phyloP scores from a whole-genome alignment of 2,888 invertebrate species.

The Apamea sordens region DNA sequence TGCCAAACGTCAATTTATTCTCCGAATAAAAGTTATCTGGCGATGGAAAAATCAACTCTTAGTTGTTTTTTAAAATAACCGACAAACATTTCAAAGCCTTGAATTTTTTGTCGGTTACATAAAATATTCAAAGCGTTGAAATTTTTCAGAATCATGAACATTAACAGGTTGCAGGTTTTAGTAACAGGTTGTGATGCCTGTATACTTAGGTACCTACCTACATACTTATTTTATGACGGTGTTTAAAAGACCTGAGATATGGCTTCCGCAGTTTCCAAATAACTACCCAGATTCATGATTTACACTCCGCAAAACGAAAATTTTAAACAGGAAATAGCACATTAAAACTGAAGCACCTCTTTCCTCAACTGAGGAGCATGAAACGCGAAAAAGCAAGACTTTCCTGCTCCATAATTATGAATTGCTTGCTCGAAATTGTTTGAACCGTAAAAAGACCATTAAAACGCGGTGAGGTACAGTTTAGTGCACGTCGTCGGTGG shows the following conservation, averaged over 20 bases:
- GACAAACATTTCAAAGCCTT: too few species aligned
- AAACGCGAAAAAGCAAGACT: conserved; percentile 47
- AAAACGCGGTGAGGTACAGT: conserved; percentile 38
- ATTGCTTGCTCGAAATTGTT: conserved; percentile 59
- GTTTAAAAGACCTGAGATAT: background rate
- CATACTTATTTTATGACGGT: too few species aligned
- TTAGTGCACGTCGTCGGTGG: background rate
- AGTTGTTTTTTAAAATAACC: too few species aligned
- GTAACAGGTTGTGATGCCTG: too few species aligned
- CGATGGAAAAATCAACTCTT: too few species aligned
- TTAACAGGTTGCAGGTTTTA: too few species aligned
- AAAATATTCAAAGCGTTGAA: too few species aligned
- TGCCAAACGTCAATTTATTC: too few species aligned
- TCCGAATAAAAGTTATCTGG: too few species aligned
- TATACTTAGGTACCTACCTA: too few species aligned
- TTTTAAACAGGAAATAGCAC: background rate
- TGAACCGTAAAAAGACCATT: conserved; percentile 60
- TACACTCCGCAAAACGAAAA: conserved; percentile 7
- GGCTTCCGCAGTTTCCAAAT: background rate
- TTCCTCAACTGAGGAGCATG: conserved; percentile 24
- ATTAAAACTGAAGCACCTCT: conserved; percentile 11
- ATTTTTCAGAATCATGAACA: too few species aligned
- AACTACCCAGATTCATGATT: background rate
- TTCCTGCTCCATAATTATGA: conserved; percentile 59
- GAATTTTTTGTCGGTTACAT: too few species aligned